These are phyloP conservation scores for Bubo blakistoni DNA, from an alignment of 2,113 vertebrate species.

Conservation along the genomic window DNA sequence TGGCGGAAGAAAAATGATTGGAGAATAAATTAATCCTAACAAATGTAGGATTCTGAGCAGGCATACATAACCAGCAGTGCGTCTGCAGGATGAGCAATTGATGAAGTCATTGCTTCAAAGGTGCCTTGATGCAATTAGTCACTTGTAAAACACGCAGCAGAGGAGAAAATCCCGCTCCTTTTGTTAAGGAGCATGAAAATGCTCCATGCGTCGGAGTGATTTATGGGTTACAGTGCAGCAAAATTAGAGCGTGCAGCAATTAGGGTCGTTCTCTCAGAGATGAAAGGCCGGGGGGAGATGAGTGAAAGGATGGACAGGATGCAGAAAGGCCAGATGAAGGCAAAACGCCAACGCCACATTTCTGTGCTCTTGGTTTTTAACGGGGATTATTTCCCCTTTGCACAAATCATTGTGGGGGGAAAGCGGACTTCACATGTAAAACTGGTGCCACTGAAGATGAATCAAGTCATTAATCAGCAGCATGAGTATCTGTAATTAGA, in stretches of 20 bases:
- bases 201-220: background rate
- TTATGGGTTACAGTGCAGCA: constrained; percentile 35
- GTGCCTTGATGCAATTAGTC: constrained; percentile 55
- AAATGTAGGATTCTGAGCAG: constrained; percentile 39
- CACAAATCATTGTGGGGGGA: background rate
- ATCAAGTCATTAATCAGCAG: constrained; percentile 38
- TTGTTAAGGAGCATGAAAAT: constrained; percentile 39
- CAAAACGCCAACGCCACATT: background rate
- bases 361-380: background rate
- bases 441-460: constrained; percentile 17
- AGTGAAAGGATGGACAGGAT: constrained; percentile 11
- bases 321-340: constrained; percentile 24
- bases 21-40: constrained; percentile 64
- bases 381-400: background rate
- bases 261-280: background rate
- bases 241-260: background rate
- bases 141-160: constrained; percentile 36
- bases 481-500: background rate
- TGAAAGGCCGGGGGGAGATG: background rate
- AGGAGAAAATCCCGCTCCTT: constrained; percentile 26
- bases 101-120: constrained; percentile 62
- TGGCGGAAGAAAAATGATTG: background rate
- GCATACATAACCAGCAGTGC: constrained; percentile 2
- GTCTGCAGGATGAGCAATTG: constrained; percentile 40
- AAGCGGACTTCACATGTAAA: background rate